These are phyloP conservation scores for Mythimna ferrago DNA, from an alignment of 2,888 invertebrate species.

Conservation along the genomic window DNA sequence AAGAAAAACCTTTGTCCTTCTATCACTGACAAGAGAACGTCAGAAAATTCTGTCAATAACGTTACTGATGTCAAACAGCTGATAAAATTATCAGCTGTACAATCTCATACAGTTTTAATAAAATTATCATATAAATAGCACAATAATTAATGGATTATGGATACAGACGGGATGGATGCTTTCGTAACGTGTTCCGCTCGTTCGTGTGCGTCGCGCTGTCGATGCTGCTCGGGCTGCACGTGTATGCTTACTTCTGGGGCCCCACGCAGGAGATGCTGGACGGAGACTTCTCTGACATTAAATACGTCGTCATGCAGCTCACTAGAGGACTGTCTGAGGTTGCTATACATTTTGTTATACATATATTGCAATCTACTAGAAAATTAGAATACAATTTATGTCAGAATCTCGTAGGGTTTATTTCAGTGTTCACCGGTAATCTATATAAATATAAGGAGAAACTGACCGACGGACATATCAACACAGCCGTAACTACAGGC, in stretches of 20 bases:
- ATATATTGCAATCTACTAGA: not conserved
- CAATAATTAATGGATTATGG: constrained; percentile 73
- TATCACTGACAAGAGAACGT: not conserved
- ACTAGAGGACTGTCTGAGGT: constrained; percentile 83
- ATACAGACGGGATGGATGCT: constrained; percentile 66
- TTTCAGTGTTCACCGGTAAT: not conserved
- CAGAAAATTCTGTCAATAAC: constrained; percentile 17
- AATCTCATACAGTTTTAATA: not conserved
- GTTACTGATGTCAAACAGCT: not conserved
- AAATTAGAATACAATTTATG: not conserved
- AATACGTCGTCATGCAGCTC: constrained; percentile 83
- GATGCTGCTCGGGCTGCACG: constrained; percentile 80
- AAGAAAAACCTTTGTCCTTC: not conserved
- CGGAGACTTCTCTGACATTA: constrained; percentile 81
- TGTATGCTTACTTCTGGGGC: constrained; percentile 79
- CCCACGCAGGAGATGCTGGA: constrained; percentile 73
- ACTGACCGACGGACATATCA: no score
- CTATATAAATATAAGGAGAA: no score
- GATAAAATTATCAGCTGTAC: not conserved
- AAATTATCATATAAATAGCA: not conserved
- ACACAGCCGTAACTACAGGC: no score
- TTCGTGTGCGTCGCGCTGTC: constrained; percentile 80
- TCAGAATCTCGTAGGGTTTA: not conserved
- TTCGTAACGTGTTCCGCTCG: constrained; percentile 76
- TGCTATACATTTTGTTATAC: not conserved